These are phyloP conservation scores for Delichon dasypus DNA, from an alignment of 2,797 vertebrate species.

Conservation along the genomic window DNA sequence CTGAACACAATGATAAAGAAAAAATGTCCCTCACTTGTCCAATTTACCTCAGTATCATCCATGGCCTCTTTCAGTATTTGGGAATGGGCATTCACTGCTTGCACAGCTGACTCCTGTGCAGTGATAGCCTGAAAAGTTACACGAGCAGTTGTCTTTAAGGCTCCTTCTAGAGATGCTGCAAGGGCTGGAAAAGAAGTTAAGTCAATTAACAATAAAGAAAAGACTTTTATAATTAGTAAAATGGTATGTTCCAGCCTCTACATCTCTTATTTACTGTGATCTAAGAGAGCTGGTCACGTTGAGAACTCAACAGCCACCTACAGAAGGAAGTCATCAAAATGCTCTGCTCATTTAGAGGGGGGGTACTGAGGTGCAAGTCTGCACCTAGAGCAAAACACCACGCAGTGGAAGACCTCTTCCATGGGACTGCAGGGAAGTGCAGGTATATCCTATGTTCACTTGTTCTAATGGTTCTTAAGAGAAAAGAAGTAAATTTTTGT, in stretches of 20 bases:
- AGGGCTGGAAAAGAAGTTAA: constrained; percentile 74
- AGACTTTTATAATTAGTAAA: neutral
- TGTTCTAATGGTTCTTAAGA: neutral
- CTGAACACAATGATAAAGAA: neutral
- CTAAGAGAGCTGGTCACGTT: neutral
- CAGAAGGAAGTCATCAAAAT: neutral
- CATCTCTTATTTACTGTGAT: neutral
- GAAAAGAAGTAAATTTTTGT: neutral
- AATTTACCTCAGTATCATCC: constrained; percentile 87
- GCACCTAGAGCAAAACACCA: neutral
- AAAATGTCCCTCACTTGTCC: neutral
- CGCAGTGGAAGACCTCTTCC: neutral
- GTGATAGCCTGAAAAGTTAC: constrained; percentile 86
- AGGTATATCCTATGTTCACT: neutral
- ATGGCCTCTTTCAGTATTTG: constrained; percentile 88
- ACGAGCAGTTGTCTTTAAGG: constrained; percentile 81
- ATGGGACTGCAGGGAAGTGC: fast-evolving
- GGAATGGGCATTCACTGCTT: constrained; percentile 84
- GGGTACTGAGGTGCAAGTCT: neutral
- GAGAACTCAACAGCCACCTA: neutral
- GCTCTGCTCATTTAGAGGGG: neutral
- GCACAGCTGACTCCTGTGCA: constrained; percentile 89
- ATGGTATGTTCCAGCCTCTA: fast-evolving
- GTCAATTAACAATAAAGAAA: neutral
- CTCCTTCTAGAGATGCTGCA: constrained; percentile 81